Conservation (phyloP, 2,888 invertebrate species). For the Herminia tarsipennalis region DNA sequence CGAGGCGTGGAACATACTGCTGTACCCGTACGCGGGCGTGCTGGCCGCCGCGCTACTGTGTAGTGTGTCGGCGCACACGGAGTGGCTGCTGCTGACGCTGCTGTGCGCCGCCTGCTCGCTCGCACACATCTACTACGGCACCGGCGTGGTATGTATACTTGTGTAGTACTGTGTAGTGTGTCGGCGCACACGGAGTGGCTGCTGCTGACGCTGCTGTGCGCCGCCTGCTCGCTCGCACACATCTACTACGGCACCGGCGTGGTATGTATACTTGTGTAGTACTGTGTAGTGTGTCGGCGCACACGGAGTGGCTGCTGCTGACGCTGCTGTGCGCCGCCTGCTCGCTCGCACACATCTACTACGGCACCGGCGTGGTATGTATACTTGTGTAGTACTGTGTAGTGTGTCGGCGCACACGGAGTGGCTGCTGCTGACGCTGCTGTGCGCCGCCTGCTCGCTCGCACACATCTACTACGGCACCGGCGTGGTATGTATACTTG, state of each 20-base stretch:
- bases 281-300: slow-evolving; percentile 56
- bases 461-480: slow-evolving; percentile 97
- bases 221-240: slow-evolving; percentile 91
- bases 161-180: slow-evolving; percentile 33
- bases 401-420: slow-evolving; percentile 84
- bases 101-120: slow-evolving; percentile 89
- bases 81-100: slow-evolving; percentile 89
- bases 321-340: slow-evolving; percentile 89
- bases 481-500: slow-evolving; percentile 90
- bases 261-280: slow-evolving; percentile 85
- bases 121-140: slow-evolving; percentile 96
- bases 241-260: slow-evolving; percentile 96
- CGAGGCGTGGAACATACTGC: slow-evolving; percentile 91
- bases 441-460: slow-evolving; percentile 89
- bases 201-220: slow-evolving; percentile 89
- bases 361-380: slow-evolving; percentile 96
- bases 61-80: slow-evolving; percentile 78
- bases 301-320: slow-evolving; percentile 89
- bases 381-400: neutral
- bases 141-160: slow-evolving; percentile 92
- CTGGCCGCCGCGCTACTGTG: slow-evolving; percentile 68
- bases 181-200: slow-evolving; percentile 87
- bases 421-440: slow-evolving; percentile 88
- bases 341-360: slow-evolving; percentile 94
- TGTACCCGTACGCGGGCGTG: slow-evolving; percentile 85